These are phyloP conservation scores for Goniozus legneri DNA, from an alignment of 1,140 invertebrate genomes.

Conservation along the genomic window DNA sequence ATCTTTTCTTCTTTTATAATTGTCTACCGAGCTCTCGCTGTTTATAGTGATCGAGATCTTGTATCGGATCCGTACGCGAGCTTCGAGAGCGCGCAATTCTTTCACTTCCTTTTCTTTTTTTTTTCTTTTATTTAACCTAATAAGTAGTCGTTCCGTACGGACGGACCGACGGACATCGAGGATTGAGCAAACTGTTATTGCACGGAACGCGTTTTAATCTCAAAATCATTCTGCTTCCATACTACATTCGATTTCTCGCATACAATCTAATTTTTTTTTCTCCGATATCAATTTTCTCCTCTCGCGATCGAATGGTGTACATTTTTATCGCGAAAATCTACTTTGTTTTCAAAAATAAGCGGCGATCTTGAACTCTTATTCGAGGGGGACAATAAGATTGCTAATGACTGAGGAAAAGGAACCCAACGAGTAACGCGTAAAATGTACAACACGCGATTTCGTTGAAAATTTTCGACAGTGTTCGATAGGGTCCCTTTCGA, in stretches of 20 bases:
- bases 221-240: slow-evolving; percentile 20
- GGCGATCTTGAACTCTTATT: not conserved
- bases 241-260: too few species aligned
- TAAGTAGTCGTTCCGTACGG: slow-evolving; percentile 44
- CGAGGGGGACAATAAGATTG: not conserved
- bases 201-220: slow-evolving; percentile 44
- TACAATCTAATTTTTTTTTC: too few species aligned
- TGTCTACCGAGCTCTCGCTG: not conserved
- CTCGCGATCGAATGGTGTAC: too few species aligned
- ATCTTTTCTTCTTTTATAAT: too few species aligned
- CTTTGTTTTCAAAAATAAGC: too few species aligned
- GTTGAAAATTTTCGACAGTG: slow-evolving; percentile 15
- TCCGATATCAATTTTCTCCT: too few species aligned
- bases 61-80: not conserved
- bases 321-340: too few species aligned
- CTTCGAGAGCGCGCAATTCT: slow-evolving; percentile 13
- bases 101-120: slow-evolving; percentile 1
- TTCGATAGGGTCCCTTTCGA: slow-evolving; percentile 27
- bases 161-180: slow-evolving; percentile 50
- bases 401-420: too few species aligned
- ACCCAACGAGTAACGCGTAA: too few species aligned
- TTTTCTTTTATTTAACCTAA: slow-evolving; percentile 21
- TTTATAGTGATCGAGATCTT: too few species aligned
- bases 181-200: slow-evolving; percentile 52
- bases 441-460: slow-evolving; percentile 15